Evolutionary conservation across 2,797 vertebrate genomes (phyloP).

Genomic region (Menidia menidia): DNA sequence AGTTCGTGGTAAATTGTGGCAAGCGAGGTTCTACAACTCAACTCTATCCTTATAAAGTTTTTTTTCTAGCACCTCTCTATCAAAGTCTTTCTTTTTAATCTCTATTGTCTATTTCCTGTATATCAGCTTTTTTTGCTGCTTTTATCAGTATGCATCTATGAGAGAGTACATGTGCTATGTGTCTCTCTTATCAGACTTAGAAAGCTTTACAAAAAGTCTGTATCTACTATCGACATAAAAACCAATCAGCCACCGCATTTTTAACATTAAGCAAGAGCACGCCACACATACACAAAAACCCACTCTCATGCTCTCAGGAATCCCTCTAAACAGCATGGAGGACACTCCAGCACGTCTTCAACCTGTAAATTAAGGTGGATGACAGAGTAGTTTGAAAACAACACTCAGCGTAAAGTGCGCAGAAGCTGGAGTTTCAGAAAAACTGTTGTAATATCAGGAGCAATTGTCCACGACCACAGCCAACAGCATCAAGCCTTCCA

Average conservation of each 20-base stretch:
- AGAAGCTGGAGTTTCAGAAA: constrained; percentile 66
- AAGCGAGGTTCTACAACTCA: constrained; percentile 3
- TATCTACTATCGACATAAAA: constrained; percentile 73
- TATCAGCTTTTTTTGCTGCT: constrained; percentile 67
- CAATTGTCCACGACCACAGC: constrained; percentile 56
- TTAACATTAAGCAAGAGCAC: constrained; percentile 47
- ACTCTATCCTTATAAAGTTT: constrained; percentile 6
- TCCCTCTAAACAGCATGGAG: constrained; percentile 54
- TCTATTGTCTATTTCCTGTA: constrained; percentile 70
- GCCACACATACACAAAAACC: constrained; percentile 22
- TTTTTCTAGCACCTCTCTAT: constrained; percentile 5
- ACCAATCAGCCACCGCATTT: constrained; percentile 75
- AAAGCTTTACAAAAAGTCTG: constrained; percentile 64
- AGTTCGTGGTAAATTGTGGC: constrained; percentile 24
- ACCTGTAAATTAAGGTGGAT: constrained; percentile 62
- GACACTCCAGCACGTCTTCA: constrained; percentile 52
- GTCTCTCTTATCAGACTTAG: constrained; percentile 65
- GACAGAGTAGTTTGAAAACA: constrained; percentile 45
- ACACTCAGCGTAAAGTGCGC: constrained; percentile 43
- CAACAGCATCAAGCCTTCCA: constrained; percentile 53
- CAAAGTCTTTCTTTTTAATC: constrained; percentile 54
- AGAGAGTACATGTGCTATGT: constrained; percentile 36
- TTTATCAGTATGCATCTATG: constrained; percentile 62
- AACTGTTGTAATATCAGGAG: constrained; percentile 63
- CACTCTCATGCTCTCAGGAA: constrained; percentile 21